Conservation (phyloP, 2,888 invertebrate species). For the Folsomia manolachei region DNA sequence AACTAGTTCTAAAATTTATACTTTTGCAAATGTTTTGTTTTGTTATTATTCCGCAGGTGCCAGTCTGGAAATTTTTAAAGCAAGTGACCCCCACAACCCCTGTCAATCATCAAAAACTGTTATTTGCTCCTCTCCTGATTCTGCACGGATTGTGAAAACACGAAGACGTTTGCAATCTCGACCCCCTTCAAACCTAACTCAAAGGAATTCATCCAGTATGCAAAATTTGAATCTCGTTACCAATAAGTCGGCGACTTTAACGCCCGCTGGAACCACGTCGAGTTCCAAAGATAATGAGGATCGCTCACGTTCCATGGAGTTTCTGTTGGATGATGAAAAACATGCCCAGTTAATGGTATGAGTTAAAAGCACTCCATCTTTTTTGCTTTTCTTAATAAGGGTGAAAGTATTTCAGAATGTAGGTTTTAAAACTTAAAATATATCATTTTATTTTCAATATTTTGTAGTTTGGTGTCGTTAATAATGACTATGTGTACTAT, state of each 20-base stretch:
- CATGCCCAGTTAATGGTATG: slow-evolving; percentile 48
- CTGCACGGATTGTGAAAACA: slow-evolving; percentile 8
- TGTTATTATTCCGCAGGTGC: slow-evolving; percentile 24
- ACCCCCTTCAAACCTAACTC: slow-evolving; percentile 12
- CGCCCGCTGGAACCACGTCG: slow-evolving; percentile 28
- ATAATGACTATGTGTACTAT: too few species aligned
- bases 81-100: not conserved
- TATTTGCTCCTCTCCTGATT: too few species aligned
- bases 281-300: slow-evolving; percentile 46
- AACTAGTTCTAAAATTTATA: too few species aligned
- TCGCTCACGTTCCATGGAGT: slow-evolving; percentile 84
- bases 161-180: not conserved
- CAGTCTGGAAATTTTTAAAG: slow-evolving; percentile 30
- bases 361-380: too few species aligned
- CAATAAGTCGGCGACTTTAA: slow-evolving; percentile 23
- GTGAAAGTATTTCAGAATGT: too few species aligned
- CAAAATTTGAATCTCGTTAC: slow-evolving; percentile 25
- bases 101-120: not conserved
- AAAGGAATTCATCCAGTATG: slow-evolving; percentile 29
- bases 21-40: not conserved
- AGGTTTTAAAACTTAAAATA: too few species aligned
- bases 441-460: too few species aligned
- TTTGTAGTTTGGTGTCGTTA: too few species aligned
- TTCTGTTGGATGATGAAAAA: slow-evolving; percentile 75
- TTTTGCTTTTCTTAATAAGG: too few species aligned